Evolutionary conservation across 2,113 vertebrate species (phyloP), one percentile per base, ranked within the genome.

Genomic region (Silurus asotus): DNA sequence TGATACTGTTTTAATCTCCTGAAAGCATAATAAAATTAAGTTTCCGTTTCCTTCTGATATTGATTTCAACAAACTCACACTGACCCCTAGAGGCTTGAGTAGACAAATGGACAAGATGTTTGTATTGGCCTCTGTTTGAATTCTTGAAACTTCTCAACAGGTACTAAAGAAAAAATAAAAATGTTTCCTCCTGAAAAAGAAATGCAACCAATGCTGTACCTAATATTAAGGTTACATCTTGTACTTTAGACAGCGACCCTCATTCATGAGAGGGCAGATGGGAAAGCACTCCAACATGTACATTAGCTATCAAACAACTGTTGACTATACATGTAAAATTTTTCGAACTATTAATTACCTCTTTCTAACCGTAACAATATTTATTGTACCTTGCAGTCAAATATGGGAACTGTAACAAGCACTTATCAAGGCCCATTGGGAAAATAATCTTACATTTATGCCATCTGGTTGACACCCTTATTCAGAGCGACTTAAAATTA

Each of bases 61-160:
- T 11, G n/a, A 49, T 23, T 81, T 67, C 25, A 59, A 84, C 77
- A 86, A 81, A 81, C 5, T 61, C 23, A 82, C 28, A 81, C 45
- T 86, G 77, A 83, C 78, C 76, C 20, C 82, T 84, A 78, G 78
- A 70, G 88, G 58, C 20, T 48, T 58, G 28, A 69, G 28, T 20
- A 56, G 64, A 58, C 78, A 81, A 78, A 58, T 87, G 49, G 37
- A 45, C 10, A 83, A 58, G 65, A 48, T 79, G 62, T 78, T 78
- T 67, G 49, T 19, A 84, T 83, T 80, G 82, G 78, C 6, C 11
- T 56, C 51, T 25, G 74, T 6, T 23, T 55, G 11, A 15, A 13
- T 76, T 15, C n/a, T 25, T 28, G 6, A 55, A 56, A 55, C 51
- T 56, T 55, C 6, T 77, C 74, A 17, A 55, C 37, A 15, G 49